These are phyloP conservation scores for Onychomys arenicola DNA, from an alignment of 2,797 vertebrate species.

Conservation along the genomic window DNA sequence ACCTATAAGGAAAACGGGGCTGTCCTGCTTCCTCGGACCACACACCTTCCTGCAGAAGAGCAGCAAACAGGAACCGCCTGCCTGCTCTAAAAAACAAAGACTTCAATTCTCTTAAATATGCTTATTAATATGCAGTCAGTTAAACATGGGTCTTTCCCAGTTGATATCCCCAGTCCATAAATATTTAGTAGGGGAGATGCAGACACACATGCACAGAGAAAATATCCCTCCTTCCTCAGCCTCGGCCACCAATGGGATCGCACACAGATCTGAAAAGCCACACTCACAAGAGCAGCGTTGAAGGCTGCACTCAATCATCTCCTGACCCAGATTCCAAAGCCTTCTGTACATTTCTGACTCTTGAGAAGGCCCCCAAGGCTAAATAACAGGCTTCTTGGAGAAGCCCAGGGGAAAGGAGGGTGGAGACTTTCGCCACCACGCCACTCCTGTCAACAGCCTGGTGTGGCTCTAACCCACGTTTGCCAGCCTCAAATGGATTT, in stretches of 20 bases:
- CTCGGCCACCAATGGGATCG: neutral
- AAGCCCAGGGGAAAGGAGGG: neutral
- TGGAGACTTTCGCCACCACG: neutral
- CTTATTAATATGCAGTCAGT: constrained; percentile 64
- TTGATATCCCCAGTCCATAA: neutral
- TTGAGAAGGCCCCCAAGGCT: neutral
- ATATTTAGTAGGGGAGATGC: constrained; percentile 12
- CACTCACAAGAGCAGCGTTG: neutral
- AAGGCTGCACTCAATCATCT: neutral
- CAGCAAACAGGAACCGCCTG: neutral
- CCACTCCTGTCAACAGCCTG: accelerated
- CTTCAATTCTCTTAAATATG: constrained; percentile 15
- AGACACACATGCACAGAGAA: neutral
- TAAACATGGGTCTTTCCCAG: neutral
- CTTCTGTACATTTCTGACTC: neutral
- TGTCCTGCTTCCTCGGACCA: neutral
- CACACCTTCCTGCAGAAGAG: constrained; percentile 32
- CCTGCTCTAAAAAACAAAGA: constrained; percentile 52
- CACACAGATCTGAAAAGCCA: neutral
- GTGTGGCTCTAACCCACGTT: neutral
- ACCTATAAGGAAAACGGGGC: constrained; percentile 67
- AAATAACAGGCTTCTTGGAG: neutral
- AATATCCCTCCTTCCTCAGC: neutral
- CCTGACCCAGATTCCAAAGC: neutral
- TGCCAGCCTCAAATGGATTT: neutral